These are phyloP conservation scores for Dioctria rufipes DNA, from an alignment of 2,888 invertebrate species.

Conservation along the genomic window DNA sequence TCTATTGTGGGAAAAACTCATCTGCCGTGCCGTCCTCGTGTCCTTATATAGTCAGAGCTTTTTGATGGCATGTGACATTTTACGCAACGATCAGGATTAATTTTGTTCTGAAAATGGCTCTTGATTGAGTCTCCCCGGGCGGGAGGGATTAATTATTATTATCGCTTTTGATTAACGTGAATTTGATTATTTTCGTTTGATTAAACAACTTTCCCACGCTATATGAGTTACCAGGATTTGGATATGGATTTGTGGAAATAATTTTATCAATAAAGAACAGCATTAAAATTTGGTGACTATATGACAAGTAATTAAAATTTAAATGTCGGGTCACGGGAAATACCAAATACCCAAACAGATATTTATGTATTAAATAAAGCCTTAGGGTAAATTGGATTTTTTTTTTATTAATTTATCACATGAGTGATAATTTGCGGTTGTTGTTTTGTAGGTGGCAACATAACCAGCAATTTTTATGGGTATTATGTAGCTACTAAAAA, in stretches of 20 bases:
- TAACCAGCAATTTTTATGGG: no score
- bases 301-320: not conserved
- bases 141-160: not conserved
- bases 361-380: no score
- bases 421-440: no score
- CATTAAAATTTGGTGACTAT: not conserved
- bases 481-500: no score
- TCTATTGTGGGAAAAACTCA: not conserved
- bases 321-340: no score
- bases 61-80: constrained; percentile 24
- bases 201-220: not conserved
- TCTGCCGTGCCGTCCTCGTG: not conserved
- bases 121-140: not conserved
- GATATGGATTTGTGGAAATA: not conserved
- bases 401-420: no score
- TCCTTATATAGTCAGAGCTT: not conserved
- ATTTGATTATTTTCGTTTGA: not conserved
- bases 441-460: no score
- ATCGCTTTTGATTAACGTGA: not conserved
- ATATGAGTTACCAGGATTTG: not conserved
- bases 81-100: constrained; percentile 29
- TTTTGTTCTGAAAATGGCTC: not conserved
- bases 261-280: not conserved
- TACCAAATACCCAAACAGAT: no score
- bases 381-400: no score